These are phyloP conservation scores for Ceratosolen solmsi DNA, from an alignment of 1,140 invertebrate genomes.

Conservation along the genomic window DNA sequence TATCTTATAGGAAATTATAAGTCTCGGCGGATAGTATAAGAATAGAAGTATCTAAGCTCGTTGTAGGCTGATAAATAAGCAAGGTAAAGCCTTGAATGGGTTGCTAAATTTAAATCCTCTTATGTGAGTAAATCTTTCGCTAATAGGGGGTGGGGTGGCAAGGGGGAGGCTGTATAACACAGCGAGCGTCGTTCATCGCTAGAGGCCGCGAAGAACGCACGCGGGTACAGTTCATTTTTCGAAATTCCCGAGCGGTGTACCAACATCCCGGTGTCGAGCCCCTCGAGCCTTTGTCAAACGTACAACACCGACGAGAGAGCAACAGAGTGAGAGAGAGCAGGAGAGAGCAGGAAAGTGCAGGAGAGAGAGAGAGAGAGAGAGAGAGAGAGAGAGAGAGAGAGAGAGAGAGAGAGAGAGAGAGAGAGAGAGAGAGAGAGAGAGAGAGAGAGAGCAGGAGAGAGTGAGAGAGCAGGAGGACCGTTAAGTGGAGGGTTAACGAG, in stretches of 20 bases:
- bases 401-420: no score
- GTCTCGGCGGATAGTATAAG: background rate
- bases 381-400: no score
- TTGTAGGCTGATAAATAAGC: background rate
- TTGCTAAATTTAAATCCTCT: background rate
- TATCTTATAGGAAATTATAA: no score
- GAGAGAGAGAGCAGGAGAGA: no score
- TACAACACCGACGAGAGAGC: background rate
- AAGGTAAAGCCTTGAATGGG: background rate
- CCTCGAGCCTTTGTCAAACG: background rate
- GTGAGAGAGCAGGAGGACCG: background rate
- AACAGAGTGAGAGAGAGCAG: no score
- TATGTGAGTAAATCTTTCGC: background rate
- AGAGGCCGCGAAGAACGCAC: background rate
- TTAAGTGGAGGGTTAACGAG: conserved; percentile 55
- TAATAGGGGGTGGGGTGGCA: background rate
- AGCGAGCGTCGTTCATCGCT: background rate
- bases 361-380: no score
- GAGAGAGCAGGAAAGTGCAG: no score
- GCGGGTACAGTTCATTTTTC: background rate
- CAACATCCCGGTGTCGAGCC: background rate
- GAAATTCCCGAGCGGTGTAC: background rate
- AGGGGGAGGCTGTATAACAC: no score
- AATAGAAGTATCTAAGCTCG: background rate
- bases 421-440: no score